Conservation (phyloP, 2,797 vertebrate genomes). For the Myotis myotis region DNA sequence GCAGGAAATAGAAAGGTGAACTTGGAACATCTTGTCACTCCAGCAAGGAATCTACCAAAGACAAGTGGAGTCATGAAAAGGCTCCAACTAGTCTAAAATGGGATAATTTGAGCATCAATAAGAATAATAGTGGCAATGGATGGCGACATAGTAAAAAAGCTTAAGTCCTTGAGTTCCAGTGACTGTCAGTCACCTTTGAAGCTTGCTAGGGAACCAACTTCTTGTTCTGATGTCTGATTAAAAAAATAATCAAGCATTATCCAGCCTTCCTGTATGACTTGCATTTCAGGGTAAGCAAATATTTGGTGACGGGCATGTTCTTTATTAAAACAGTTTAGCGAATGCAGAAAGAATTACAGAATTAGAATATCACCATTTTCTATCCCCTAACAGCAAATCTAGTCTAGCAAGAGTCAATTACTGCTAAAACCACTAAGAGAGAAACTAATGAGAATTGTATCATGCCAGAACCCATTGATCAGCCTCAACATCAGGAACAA, state of each 20-base stretch:
- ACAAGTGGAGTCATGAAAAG: neutral
- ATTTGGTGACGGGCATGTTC: neutral
- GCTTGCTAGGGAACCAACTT: neutral
- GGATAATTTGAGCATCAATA: neutral
- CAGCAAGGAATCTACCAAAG: neutral
- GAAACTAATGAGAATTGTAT: neutral
- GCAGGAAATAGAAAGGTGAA: neutral
- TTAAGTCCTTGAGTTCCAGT: neutral
- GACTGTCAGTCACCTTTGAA: neutral
- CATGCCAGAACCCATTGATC: neutral
- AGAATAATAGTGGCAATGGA: neutral
- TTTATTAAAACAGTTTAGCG: neutral
- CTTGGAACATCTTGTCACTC: neutral
- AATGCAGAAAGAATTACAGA: neutral
- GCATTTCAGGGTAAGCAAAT: neutral
- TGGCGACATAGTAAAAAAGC: neutral
- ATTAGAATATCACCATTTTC: neutral
- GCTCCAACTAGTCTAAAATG: neutral
- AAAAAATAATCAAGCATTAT: neutral
- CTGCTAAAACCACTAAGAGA: neutral
- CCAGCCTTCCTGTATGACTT: neutral
- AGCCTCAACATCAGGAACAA: neutral
- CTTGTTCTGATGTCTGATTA: neutral
- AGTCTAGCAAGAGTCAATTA: neutral
- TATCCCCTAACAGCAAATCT: neutral